These are phyloP conservation scores for Myiozetetes cayanensis DNA, from an alignment of 2,113 vertebrate genomes.

Conservation along the genomic window DNA sequence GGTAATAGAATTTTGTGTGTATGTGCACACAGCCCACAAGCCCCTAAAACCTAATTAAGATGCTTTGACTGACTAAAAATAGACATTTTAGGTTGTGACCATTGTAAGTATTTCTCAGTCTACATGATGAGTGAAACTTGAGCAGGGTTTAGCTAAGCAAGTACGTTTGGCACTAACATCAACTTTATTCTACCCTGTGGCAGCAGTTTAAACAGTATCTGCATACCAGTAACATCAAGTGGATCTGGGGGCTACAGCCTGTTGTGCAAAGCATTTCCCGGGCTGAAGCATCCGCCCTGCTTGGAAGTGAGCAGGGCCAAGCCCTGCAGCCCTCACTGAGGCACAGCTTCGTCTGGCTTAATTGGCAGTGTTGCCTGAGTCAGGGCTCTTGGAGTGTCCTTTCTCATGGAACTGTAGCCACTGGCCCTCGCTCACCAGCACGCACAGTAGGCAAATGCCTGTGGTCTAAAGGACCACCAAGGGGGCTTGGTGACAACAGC, in stretches of 20 bases:
- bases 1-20: not conserved
- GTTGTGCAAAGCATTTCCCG: not conserved
- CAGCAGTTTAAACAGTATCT: not conserved
- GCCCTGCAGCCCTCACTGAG: not conserved
- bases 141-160: not conserved
- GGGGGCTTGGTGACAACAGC: not conserved
- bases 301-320: not conserved
- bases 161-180: not conserved
- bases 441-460: not conserved
- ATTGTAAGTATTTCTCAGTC: not conserved
- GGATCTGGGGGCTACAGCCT: not conserved
- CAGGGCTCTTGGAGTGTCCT: not conserved
- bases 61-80: not conserved
- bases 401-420: not conserved
- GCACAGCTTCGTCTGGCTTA: not conserved
- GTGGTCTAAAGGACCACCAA: constrained; percentile 25
- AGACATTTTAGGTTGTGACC: not conserved
- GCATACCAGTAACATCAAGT: not conserved
- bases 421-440: rapidly evolving
- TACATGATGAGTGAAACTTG: not conserved
- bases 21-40: not conserved
- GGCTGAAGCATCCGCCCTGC: not conserved
- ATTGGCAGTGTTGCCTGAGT: rapidly evolving
- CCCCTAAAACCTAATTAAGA: not conserved
- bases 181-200: not conserved